phyloP scores from a whole-genome alignment of 1,140 invertebrate genomes.

The Brachionus sp. region DNA sequence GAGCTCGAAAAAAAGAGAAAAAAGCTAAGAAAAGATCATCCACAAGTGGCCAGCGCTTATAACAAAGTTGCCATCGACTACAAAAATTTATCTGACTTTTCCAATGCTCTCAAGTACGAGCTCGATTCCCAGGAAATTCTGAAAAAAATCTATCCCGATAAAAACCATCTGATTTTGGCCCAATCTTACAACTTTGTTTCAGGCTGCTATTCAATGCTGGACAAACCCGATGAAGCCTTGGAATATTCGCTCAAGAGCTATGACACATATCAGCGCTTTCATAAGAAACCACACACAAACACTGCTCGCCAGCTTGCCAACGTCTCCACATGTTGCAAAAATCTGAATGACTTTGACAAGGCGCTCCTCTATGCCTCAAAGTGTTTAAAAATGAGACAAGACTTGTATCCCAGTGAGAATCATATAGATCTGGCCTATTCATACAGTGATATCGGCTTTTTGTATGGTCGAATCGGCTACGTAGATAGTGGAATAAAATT shows the following conservation, averaged over 20 bases:
- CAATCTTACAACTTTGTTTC: constrained; percentile 7
- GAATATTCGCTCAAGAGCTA: background rate
- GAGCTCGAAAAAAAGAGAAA: background rate
- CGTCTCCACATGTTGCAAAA: background rate
- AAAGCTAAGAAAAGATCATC: constrained; percentile 16
- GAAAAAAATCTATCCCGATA: constrained; percentile 15
- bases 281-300: background rate
- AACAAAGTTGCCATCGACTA: constrained; percentile 7
- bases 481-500: background rate
- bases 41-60: background rate
- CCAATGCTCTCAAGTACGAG: background rate
- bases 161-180: background rate
- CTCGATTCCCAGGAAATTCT: background rate
- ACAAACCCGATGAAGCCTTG: background rate
- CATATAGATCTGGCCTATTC: constrained; percentile 2
- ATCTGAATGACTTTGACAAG: background rate
- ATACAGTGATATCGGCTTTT: background rate
- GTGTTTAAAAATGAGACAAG: constrained; percentile 39
- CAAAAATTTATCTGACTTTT: background rate
- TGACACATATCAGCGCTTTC: background rate
- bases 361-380: background rate
- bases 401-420: background rate
- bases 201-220: background rate
- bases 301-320: background rate
- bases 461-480: background rate